Evolutionary conservation across 2,797 vertebrate species (phyloP), one percentile per base, ranked within the genome.

Genomic region (Pyrocephalus nanus): DNA sequence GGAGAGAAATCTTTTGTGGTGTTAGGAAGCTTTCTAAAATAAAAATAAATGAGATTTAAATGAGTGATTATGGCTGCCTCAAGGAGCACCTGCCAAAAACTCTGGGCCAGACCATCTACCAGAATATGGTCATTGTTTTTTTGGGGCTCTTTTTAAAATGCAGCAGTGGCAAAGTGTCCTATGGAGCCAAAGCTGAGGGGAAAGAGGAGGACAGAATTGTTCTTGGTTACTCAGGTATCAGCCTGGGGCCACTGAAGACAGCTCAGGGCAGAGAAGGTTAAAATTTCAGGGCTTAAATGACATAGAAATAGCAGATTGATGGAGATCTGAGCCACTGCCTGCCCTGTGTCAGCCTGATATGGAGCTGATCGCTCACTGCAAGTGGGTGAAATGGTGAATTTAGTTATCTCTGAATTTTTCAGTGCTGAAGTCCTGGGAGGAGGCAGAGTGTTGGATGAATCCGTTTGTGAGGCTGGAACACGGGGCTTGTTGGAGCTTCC

Each of bases 41-140:
- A 86, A 90, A 93, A 93, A 92, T 54, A 93, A 91, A 91, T 86
- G 27, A 88, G 42, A 90, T 94, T 95, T 86, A 84, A 92, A 92
- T 91, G 82, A 91, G 47, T 86, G 82, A 91, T 96, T 72, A 62
- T 1, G 4, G 54, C 66, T 93, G 93, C 70, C 62, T 93, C 58
- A 27, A 66, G 51, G 62, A 91, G 42, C 58, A 94, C 91, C 89
- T 95, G 91, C 82, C 88, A 90, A 84, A 92, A 90, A 51, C 79
- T 62, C 43, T 54, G 57, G 23, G 65, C 65, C 82, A 93, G 42
- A 55, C 30, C 43, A 86, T 51, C 65, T 50, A 64, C 50, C 65
- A 85, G 55, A 69, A 14, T 21, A 6, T 25, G 21, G 26, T 20
- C 12, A 3, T 10, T 48, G 26, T 1, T 53, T 58, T 58, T 45